Conservation (phyloP, 2,113 vertebrate genomes). For the Bos javanicus region DNA sequence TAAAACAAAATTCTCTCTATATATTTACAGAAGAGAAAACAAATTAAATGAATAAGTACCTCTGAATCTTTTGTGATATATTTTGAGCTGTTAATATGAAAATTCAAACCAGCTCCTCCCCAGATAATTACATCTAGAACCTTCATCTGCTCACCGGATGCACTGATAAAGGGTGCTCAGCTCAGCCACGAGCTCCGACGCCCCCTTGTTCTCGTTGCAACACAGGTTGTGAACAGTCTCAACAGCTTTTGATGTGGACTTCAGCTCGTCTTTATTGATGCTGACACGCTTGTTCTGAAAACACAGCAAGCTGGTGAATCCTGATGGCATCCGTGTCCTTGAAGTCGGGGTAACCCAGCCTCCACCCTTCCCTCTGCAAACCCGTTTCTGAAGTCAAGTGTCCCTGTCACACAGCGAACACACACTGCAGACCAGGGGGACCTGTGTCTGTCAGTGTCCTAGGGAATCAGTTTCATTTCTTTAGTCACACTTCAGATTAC, state of each 20-base stretch:
- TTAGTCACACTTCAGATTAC: neutral
- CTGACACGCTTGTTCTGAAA: conserved; percentile 95
- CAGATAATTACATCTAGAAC: fast-evolving
- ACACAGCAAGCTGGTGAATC: neutral
- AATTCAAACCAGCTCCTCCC: too few species aligned
- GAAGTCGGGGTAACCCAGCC: fast-evolving
- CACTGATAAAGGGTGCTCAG: conserved; percentile 97
- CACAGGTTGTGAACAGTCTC: conserved; percentile 97
- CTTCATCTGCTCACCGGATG: conserved; percentile 78
- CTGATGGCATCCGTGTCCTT: fast-evolving
- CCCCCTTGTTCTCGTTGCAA: conserved; percentile 99
- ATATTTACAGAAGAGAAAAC: neutral
- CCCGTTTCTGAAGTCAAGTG: neutral
- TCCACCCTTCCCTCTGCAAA: neutral
- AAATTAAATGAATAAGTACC: too few species aligned
- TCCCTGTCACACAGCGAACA: neutral
- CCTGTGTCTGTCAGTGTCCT: neutral
- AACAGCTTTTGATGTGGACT: conserved; percentile 96
- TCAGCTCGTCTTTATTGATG: conserved; percentile 98
- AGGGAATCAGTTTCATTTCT: neutral
- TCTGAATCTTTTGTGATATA: neutral
- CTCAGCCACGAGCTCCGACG: conserved; percentile 96
- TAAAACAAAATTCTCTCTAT: neutral
- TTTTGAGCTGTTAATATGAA: neutral
- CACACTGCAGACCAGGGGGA: neutral